A percentile compares a stretch with the other conserved stretches of the same genome.
Evolutionary conservation across 2,797 vertebrate species (phyloP).

Genomic region (Lacerta viridis): DNA sequence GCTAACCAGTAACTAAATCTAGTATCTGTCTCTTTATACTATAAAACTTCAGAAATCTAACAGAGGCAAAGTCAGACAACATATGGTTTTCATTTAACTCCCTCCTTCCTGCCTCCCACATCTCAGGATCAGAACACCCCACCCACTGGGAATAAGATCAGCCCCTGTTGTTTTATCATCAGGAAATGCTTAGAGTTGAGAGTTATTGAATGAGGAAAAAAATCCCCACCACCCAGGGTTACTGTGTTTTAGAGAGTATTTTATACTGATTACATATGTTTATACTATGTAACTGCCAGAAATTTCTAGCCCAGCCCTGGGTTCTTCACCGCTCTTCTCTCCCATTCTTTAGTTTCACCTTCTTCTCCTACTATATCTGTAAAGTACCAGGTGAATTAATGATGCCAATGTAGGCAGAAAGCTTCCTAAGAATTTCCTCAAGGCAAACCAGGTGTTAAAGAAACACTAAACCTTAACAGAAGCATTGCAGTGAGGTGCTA

Average conservation of each 20-base stretch:
- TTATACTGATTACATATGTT: slow-evolving; percentile 23
- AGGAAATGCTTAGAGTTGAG: slow-evolving; percentile 45
- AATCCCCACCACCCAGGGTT: slow-evolving; percentile 27
- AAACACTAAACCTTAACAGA: not conserved
- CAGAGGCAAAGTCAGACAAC: slow-evolving; percentile 32
- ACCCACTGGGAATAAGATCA: slow-evolving; percentile 49
- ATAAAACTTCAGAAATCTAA: slow-evolving; percentile 10
- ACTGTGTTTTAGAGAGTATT: slow-evolving; percentile 14
- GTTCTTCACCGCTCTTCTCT: not conserved
- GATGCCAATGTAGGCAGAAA: not conserved
- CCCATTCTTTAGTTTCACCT: not conserved
- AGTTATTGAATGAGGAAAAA: slow-evolving; percentile 15
- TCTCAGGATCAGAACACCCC: slow-evolving; percentile 39
- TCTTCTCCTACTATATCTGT: not conserved
- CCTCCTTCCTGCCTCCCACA: slow-evolving; percentile 50
- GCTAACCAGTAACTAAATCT: slow-evolving; percentile 9
- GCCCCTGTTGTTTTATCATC: slow-evolving; percentile 50
- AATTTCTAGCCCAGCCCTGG: slow-evolving; percentile 9
- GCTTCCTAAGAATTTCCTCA: not conserved
- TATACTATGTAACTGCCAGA: slow-evolving; percentile 15
- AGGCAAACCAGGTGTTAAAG: not conserved
- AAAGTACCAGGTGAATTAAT: not conserved
- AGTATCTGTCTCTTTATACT: slow-evolving; percentile 6
- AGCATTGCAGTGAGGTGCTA: not conserved
- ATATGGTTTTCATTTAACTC: slow-evolving; percentile 48